Conservation (phyloP, 1,140 invertebrate species). For the Thaumatotibia leucotreta region DNA sequence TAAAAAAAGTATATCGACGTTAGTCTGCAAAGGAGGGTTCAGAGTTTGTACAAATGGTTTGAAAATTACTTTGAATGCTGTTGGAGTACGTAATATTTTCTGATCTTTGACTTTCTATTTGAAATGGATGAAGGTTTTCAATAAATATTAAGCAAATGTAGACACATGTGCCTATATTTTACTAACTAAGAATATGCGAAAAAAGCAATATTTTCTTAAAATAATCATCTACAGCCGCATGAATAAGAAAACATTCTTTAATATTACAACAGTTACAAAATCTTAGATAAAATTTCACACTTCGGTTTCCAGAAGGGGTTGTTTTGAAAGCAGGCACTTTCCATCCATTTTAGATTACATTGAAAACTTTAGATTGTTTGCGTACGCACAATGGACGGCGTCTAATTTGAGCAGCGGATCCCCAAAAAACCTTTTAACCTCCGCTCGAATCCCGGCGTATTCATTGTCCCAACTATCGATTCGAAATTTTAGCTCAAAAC, state of each 20-base stretch:
- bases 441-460: neutral
- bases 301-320: neutral
- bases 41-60: neutral
- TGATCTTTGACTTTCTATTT: too few species aligned
- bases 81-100: too few species aligned
- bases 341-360: constrained; percentile 8
- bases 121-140: too few species aligned
- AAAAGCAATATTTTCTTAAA: neutral
- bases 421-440: constrained; percentile 6
- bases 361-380: constrained; percentile 13
- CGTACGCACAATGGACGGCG: neutral
- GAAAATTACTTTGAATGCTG: neutral
- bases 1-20: too few species aligned
- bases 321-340: constrained; percentile 3
- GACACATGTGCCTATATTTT: too few species aligned
- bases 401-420: constrained; percentile 6
- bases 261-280: neutral
- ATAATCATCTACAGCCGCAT: neutral
- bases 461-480: constrained; percentile 28
- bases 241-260: neutral
- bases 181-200: neutral
- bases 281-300: neutral
- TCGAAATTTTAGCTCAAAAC: constrained; percentile 30
- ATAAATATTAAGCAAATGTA: too few species aligned
- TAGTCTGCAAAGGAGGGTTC: neutral